Evolutionary conservation across 53 echinoderm and acorn worm genomes (phyloP).

Genomic region (Echinometra lucunter): DNA sequence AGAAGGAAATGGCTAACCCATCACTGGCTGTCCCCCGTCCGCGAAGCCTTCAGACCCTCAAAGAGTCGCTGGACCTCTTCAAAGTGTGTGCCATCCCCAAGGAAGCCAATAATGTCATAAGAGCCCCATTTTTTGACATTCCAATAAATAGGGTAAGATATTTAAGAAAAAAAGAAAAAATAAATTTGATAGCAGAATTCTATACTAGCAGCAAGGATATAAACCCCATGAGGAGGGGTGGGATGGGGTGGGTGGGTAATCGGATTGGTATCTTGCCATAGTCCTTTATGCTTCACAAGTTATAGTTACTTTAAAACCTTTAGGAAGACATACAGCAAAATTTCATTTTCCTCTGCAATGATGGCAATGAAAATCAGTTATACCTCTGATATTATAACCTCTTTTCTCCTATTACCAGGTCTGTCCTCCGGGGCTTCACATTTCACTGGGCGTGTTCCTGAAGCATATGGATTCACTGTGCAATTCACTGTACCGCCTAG

Average conservation of each 20-base stretch:
- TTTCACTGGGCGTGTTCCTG: slow-evolving; percentile 57
- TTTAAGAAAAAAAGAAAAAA: too few relatives aligned
- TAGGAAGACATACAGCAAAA: background rate
- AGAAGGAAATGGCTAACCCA: slow-evolving; percentile 47
- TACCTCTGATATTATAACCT: background rate
- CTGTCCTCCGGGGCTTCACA: slow-evolving; percentile 68
- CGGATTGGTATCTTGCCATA: background rate
- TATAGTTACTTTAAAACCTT: background rate
- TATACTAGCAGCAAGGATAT: slow-evolving; percentile 24
- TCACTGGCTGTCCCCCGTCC: background rate
- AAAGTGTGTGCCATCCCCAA: background rate
- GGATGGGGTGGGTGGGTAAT: background rate
- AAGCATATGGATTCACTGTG: slow-evolving; percentile 48
- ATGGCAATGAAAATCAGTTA: background rate
- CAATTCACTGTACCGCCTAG: background rate
- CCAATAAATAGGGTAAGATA: slow-evolving; percentile 30
- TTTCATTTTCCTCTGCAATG: too few relatives aligned
- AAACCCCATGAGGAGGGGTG: background rate
- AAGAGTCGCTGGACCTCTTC: background rate
- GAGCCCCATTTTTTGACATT: slow-evolving; percentile 22
- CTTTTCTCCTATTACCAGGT: slow-evolving; percentile 37
- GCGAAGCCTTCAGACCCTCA: slow-evolving; percentile 13
- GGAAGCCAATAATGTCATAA: slow-evolving; percentile 43
- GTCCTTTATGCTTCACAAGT: background rate
- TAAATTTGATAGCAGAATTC: slow-evolving; percentile 1